Base-by-base conservation (phyloP, 2,888 invertebrate genomes). In the Trachelus troglodyta region DNA sequence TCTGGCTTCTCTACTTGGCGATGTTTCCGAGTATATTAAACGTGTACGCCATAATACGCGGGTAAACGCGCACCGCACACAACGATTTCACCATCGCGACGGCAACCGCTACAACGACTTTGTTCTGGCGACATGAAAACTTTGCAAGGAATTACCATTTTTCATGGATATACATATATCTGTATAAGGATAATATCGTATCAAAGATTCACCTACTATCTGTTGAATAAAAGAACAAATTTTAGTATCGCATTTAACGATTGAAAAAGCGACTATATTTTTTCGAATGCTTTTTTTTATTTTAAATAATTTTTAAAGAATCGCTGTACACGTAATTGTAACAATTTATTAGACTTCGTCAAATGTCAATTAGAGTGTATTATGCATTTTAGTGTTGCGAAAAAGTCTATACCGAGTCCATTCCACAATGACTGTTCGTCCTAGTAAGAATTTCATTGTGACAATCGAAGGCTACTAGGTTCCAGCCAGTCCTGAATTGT, bases 1-100 rank as follows among this genome's bases (percentile, higher is more conserved):
- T 77, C 77, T 75, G 79, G 79, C 79, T 80, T 75, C 74, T 77
- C 76, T 79, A 71, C 23, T 34, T 75, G 78, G 71, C 71, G 31
- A 34, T 71, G 71, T 71, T 23, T 71, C 33, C 71, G 71, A 34
- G 34, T 71, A 34, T 34, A 34, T 71, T 71, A 34, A 71, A 34
- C 71, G 71, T 71, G 34, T 33, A 71, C 34, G 23, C 56, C 9
- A 23, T 56, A 56, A 56, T 56, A 56, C 56, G 56, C 23, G 56
- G 56, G 23, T 56, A 56, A 56, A 56, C 56, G 56, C 56, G 9
- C 56, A 56, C 23, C 56, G 23, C 56, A 56, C 23, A 56, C 56
- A 23, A 9, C 56, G 56, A 56, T 56, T 56, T 56, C 6, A 23
- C 56, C 56, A 56, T 15, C 23, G 23, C 56, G 56, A 56, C 56